Evolutionary conservation across 1,140 invertebrate species (phyloP).

Genomic region (Cydia strobilella): DNA sequence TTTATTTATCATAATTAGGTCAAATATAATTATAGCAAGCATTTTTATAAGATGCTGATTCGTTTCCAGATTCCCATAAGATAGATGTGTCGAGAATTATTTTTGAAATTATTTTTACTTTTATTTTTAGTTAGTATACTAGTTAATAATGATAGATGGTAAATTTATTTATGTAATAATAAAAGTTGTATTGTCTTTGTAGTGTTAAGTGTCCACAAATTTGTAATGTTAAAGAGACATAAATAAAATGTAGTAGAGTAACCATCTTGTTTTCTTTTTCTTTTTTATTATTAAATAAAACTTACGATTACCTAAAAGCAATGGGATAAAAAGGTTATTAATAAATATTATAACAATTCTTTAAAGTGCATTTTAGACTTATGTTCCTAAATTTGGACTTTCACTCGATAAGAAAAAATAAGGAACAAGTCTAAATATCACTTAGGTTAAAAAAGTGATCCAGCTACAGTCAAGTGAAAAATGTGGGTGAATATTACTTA

Average conservation of each 20-base stretch:
- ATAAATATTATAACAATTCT: no score
- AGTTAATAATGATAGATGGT: conserved; percentile 29
- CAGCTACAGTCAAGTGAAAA: no score
- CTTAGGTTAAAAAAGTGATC: no score
- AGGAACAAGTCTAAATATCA: no score
- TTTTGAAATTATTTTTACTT: conserved; percentile 26
- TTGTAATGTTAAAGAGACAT: conserved; percentile 45
- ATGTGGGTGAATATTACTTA: no score
- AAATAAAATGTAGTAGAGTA: conserved; percentile 47
- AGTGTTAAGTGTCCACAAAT: conserved; percentile 42
- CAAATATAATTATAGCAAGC: conserved; percentile 7
- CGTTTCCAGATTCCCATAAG: neutral
- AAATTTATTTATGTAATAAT: conserved; percentile 35
- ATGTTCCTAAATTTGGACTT: no score
- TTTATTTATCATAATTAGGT: conserved; percentile 11
- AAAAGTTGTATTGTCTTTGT: conserved; percentile 16
- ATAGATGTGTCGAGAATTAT: neutral
- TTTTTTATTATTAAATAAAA: no score
- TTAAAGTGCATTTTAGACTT: no score
- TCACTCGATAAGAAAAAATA: no score
- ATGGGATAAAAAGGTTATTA: no score
- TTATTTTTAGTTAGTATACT: conserved; percentile 11
- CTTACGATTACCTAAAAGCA: no score
- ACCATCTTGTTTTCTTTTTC: neutral
- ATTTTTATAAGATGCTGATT: conserved; percentile 28